Conservation (phyloP, 2,113 vertebrate genomes). For the Tetraodon nigroviridis region DNA sequence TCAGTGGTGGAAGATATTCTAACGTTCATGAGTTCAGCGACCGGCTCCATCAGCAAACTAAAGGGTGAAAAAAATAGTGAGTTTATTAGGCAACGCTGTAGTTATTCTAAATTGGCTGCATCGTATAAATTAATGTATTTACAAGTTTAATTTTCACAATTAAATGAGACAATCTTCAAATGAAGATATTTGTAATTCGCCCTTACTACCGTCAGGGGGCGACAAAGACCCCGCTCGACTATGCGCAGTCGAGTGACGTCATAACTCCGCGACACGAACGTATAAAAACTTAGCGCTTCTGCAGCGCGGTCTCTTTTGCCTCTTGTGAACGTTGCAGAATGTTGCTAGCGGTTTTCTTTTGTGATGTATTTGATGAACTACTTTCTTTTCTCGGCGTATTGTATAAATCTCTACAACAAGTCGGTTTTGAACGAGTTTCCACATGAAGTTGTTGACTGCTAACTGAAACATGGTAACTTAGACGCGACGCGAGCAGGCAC, state of each 20-base stretch:
- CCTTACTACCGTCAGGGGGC: conserved; percentile 14
- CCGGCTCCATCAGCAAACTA: background rate
- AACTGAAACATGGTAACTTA: too few species aligned
- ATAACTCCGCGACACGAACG: conserved; percentile 15
- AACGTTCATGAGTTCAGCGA: background rate
- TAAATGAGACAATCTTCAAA: too few species aligned
- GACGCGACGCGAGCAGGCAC: too few species aligned
- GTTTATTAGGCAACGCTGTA: background rate
- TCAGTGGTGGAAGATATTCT: background rate
- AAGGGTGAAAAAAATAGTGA: background rate
- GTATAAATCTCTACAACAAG: too few species aligned
- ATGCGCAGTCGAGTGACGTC: conserved; percentile 8
- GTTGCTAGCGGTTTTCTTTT: fast-evolving
- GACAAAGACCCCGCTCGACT: background rate
- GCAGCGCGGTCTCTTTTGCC: fast-evolving
- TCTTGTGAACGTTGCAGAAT: too few species aligned
- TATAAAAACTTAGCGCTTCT: conserved; percentile 11
- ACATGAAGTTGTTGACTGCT: too few species aligned
- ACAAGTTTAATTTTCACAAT: too few species aligned
- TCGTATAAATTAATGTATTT: background rate
- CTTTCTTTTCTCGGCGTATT: too few species aligned
- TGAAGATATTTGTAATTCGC: background rate
- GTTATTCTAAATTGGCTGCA: background rate
- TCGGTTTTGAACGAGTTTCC: too few species aligned
- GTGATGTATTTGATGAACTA: background rate